A percentile compares a stretch with the other conserved stretches of the same genome.
These are phyloP conservation scores for Osmoderma eremita DNA, from an alignment of 2,888 invertebrate species.

Conservation along the genomic window DNA sequence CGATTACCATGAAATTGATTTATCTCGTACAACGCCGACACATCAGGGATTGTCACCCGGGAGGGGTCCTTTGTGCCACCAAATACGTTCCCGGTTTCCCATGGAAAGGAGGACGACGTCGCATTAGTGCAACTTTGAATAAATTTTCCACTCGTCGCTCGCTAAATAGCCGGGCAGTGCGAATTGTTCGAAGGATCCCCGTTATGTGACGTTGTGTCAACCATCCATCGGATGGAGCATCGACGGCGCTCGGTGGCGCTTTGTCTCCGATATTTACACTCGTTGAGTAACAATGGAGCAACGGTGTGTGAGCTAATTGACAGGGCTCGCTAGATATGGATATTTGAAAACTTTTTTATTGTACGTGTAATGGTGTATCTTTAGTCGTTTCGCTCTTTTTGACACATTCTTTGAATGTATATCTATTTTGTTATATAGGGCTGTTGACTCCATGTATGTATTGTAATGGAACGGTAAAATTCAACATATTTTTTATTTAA, in stretches of 20 bases:
- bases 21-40: constrained; percentile 31
- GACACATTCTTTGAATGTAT: neutral
- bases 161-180: constrained; percentile 60
- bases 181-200: constrained; percentile 56
- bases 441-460: too few species aligned
- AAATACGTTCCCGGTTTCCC: constrained; percentile 48
- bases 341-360: constrained; percentile 54
- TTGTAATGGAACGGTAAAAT: too few species aligned
- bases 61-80: constrained; percentile 32
- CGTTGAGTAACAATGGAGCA: constrained; percentile 55
- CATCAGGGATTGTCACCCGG: constrained; percentile 31
- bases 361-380: constrained; percentile 21
- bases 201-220: constrained; percentile 47
- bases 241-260: constrained; percentile 35
- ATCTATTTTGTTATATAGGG: too few species aligned
- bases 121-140: constrained; percentile 55
- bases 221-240: constrained; percentile 21
- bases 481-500: too few species aligned
- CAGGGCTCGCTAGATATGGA: constrained; percentile 54
- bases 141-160: constrained; percentile 62
- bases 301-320: constrained; percentile 48
- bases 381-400: neutral
- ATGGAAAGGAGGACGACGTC: constrained; percentile 50
- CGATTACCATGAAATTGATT: constrained; percentile 41
- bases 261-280: constrained; percentile 55